phyloP scores from a whole-genome alignment of 2,888 invertebrate species.

The Drosophila robusta region DNA sequence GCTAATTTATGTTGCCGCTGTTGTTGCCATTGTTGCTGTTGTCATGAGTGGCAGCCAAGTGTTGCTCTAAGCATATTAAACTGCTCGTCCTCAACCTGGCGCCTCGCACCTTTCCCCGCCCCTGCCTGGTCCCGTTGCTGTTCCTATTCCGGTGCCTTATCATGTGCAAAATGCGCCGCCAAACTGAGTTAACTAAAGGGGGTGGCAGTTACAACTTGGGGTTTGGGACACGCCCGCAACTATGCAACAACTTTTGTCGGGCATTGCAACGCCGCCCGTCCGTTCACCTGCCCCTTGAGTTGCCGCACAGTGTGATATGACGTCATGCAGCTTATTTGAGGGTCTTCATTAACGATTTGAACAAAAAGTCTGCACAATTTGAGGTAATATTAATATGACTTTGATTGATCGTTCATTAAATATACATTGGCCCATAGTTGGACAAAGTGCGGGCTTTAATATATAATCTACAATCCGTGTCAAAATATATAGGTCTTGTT shows the following conservation, averaged over 20 bases:
- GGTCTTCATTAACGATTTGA: too few species aligned
- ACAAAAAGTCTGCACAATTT: too few species aligned
- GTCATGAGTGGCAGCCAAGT: slow-evolving; percentile 58
- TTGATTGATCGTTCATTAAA: too few species aligned
- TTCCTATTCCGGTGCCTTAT: slow-evolving; percentile 12
- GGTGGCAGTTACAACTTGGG: neutral
- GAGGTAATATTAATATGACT: too few species aligned
- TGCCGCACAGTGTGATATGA: too few species aligned
- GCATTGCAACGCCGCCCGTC: neutral
- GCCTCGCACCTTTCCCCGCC: neutral
- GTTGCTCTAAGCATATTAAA: slow-evolving; percentile 73
- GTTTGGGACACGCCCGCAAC: slow-evolving; percentile 27
- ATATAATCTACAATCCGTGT: too few species aligned
- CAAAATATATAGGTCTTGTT: too few species aligned
- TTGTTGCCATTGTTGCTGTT: slow-evolving; percentile 8
- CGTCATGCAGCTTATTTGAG: too few species aligned
- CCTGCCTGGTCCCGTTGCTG: slow-evolving; percentile 1
- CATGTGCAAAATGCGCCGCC: slow-evolving; percentile 29
- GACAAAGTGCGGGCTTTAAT: too few species aligned
- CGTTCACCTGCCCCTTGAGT: neutral
- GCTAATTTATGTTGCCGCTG: slow-evolving; percentile 74
- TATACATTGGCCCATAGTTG: too few species aligned
- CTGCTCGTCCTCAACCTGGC: slow-evolving; percentile 12
- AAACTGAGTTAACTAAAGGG: too few species aligned
- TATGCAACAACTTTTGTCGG: slow-evolving; percentile 42